A percentile compares a stretch with the other conserved stretches of the same genome.
Evolutionary conservation across 2,113 vertebrate species (phyloP).

Genomic region (Equus quagga): DNA sequence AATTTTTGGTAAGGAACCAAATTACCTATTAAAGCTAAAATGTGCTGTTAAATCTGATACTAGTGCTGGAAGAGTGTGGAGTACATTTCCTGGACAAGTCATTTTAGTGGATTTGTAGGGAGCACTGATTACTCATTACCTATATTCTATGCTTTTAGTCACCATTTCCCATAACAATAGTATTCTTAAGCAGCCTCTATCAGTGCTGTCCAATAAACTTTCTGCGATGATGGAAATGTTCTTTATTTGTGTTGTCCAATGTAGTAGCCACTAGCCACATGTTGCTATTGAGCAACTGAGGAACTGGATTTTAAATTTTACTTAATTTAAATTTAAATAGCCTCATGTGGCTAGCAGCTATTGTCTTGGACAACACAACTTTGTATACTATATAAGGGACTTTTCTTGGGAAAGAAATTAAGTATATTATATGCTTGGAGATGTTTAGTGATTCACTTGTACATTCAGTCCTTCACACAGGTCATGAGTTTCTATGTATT

Average conservation of each 20-base stretch:
- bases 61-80: slow-evolving; percentile 22
- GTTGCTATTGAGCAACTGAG: slow-evolving; percentile 41
- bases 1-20: slow-evolving; percentile 85
- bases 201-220: slow-evolving; percentile 9
- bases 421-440: not conserved
- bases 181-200: not conserved
- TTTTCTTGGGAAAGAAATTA: slow-evolving; percentile 23
- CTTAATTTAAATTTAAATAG: slow-evolving; percentile 45
- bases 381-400: slow-evolving; percentile 47
- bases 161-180: not conserved
- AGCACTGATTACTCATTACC: slow-evolving; percentile 27
- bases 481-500: slow-evolving; percentile 4
- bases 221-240: slow-evolving; percentile 24
- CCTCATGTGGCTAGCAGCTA: not conserved
- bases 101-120: slow-evolving; percentile 9
- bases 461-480: not conserved
- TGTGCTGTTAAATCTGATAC: slow-evolving; percentile 64
- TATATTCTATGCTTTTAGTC: not conserved
- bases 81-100: slow-evolving; percentile 48
- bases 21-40: slow-evolving; percentile 65
- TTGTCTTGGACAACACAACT: slow-evolving; percentile 34
- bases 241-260: not conserved
- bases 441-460: not conserved
- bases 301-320: slow-evolving; percentile 51
- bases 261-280: not conserved